A percentile compares a stretch with the other conserved stretches of the same genome.
These are phyloP conservation scores for Nomada ferruginata DNA, from an alignment of 2,888 invertebrate species.

Conservation along the genomic window DNA sequence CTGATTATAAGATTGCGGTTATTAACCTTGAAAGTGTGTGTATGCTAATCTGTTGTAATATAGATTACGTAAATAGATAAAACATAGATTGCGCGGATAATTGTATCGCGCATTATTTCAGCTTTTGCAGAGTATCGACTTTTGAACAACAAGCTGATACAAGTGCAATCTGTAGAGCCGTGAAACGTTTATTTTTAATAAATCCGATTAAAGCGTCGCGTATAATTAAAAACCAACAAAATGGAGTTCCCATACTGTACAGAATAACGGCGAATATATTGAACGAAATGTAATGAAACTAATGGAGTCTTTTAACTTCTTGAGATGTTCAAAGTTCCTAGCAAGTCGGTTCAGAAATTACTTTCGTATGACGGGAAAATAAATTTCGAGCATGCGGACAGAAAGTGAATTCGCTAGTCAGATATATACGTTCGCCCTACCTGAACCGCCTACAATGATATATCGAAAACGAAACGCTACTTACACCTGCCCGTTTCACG, in stretches of 20 bases:
- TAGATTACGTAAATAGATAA: slow-evolving; percentile 4
- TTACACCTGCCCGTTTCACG: slow-evolving; percentile 43
- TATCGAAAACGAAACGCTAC: slow-evolving; percentile 11
- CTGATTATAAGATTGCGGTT: slow-evolving; percentile 5
- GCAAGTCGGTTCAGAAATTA: background rate
- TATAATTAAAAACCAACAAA: no score
- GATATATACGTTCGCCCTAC: slow-evolving; percentile 14
- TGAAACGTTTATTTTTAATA: no score
- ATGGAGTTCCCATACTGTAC: no score
- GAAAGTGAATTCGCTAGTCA: slow-evolving; percentile 17
- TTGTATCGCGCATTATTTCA: background rate
- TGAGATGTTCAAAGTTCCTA: no score
- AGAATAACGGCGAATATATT: no score
- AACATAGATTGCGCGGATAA: slow-evolving; percentile 2
- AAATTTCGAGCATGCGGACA: background rate
- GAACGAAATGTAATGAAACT: no score
- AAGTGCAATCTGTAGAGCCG: background rate
- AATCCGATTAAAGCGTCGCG: no score
- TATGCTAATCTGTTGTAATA: slow-evolving; percentile 2
- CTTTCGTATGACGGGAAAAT: no score
- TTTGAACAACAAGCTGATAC: background rate
- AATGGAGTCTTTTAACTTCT: no score
- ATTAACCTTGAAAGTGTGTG: slow-evolving; percentile 17
- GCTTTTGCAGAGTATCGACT: no score
- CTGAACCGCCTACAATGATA: slow-evolving; percentile 36